These are phyloP conservation scores for Glomeris maerens DNA, from an alignment of 1,140 invertebrate species.

Conservation along the genomic window DNA sequence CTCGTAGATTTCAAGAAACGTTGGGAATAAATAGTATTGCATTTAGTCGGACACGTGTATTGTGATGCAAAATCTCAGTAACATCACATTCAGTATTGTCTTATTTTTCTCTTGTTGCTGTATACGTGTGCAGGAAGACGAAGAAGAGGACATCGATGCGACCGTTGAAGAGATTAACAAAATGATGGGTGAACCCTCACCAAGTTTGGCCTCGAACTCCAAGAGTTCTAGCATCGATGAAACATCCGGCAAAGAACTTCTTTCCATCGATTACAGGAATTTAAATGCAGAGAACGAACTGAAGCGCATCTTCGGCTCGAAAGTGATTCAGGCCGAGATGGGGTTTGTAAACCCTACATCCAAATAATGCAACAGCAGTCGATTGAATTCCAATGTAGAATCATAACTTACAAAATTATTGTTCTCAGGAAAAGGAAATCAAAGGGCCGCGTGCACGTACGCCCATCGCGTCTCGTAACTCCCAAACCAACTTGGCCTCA, in stretches of 20 bases:
- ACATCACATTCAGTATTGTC: constrained; percentile 4
- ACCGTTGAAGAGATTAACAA: constrained; percentile 55
- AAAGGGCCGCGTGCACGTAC: constrained; percentile 39
- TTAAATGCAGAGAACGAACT: constrained; percentile 72
- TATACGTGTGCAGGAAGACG: too few relatives aligned
- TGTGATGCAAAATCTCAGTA: too few relatives aligned
- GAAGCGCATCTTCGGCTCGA: constrained; percentile 67
- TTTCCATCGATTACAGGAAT: constrained; percentile 26
- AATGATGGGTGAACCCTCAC: constrained; percentile 46
- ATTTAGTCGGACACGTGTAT: too few relatives aligned
- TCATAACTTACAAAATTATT: too few relatives aligned
- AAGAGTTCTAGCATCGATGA: not conserved
- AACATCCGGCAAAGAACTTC: constrained; percentile 16
- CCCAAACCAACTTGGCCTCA: constrained; percentile 51
- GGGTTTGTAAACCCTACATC: constrained; percentile 29
- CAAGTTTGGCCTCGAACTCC: not conserved
- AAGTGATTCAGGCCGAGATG: constrained; percentile 52
- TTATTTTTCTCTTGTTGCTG: not conserved
- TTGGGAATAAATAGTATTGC: constrained; percentile 3
- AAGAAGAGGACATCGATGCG: constrained; percentile 56
- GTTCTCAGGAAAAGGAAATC: constrained; percentile 37
- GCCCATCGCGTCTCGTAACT: constrained; percentile 48
- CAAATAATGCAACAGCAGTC: too few relatives aligned
- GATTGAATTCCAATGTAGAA: too few relatives aligned
- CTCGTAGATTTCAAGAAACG: constrained; percentile 25